phyloP scores from a whole-genome alignment of 2,888 invertebrate species.

The Pheosia gnoma region DNA sequence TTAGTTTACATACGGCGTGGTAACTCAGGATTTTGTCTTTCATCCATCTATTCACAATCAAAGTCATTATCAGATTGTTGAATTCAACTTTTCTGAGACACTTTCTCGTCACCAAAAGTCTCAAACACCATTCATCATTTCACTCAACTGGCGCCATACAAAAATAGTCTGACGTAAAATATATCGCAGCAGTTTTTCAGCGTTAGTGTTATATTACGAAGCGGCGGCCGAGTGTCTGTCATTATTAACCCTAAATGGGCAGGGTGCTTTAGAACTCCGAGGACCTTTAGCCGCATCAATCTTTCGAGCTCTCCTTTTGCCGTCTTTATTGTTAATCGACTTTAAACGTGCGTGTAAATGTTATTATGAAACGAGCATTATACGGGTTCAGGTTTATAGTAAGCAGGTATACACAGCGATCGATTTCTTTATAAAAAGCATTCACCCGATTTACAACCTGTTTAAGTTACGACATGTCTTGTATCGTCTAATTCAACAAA shows the following conservation, averaged over 20 bases:
- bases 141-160: conserved; percentile 19
- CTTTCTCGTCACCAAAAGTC: conserved; percentile 1
- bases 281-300: conserved; percentile 48
- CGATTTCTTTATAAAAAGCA: too few relatives aligned
- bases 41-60: too few relatives aligned
- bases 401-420: neutral
- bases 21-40: too few relatives aligned
- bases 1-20: too few relatives aligned
- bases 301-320: conserved; percentile 47
- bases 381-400: neutral
- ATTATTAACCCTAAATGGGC: conserved; percentile 56
- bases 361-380: conserved; percentile 10
- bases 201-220: conserved; percentile 46
- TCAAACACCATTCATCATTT: neutral
- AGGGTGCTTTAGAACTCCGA: conserved; percentile 42
- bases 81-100: neutral
- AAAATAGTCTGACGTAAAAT: conserved; percentile 48
- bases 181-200: conserved; percentile 54
- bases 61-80: too few relatives aligned
- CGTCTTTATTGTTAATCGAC: conserved; percentile 40
- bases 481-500: too few relatives aligned
- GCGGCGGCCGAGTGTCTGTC: conserved; percentile 38
- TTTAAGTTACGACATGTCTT: too few relatives aligned
- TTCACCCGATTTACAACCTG: too few relatives aligned
- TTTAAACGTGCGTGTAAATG: conserved; percentile 32